Percentiles rank a stretch among this genome's conserved stretches.
Conservation (phyloP, 2,888 invertebrate species). For the Autographa gamma region DNA sequence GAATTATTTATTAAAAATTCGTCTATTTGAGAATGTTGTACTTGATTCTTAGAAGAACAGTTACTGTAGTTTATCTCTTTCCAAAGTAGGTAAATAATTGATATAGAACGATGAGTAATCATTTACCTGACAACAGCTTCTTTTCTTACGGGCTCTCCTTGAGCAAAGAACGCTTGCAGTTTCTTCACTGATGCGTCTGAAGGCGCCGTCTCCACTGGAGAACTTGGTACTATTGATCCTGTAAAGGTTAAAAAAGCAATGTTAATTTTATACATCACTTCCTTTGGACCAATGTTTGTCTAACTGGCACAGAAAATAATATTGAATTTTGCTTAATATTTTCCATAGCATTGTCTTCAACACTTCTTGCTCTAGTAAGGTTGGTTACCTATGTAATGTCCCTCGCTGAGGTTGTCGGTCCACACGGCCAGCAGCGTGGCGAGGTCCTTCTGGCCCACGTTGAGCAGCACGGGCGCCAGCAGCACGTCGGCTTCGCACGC, state of each 20-base stretch:
- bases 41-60: too few relatives aligned
- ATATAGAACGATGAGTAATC: not conserved
- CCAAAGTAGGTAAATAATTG: too few relatives aligned
- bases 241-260: slow-evolving; percentile 16
- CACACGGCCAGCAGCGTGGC: slow-evolving; percentile 92
- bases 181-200: slow-evolving; percentile 90
- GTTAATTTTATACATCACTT: too few relatives aligned
- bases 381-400: slow-evolving; percentile 84
- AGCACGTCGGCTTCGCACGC: slow-evolving; percentile 91
- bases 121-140: slow-evolving; percentile 86
- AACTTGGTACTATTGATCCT: slow-evolving; percentile 78
- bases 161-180: slow-evolving; percentile 92
- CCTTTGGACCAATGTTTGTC: too few relatives aligned
- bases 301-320: too few relatives aligned
- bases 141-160: slow-evolving; percentile 90
- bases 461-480: slow-evolving; percentile 91
- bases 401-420: slow-evolving; percentile 92
- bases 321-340: too few relatives aligned
- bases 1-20: too few relatives aligned
- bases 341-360: too few relatives aligned
- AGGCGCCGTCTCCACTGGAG: slow-evolving; percentile 78
- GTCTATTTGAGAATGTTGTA: too few relatives aligned
- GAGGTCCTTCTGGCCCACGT: slow-evolving; percentile 93
- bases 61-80: too few relatives aligned
- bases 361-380: not conserved